Conservation (phyloP, 37 sponge, comb jelly and placozoan genomes). For the Oopsacas minuta region DNA sequence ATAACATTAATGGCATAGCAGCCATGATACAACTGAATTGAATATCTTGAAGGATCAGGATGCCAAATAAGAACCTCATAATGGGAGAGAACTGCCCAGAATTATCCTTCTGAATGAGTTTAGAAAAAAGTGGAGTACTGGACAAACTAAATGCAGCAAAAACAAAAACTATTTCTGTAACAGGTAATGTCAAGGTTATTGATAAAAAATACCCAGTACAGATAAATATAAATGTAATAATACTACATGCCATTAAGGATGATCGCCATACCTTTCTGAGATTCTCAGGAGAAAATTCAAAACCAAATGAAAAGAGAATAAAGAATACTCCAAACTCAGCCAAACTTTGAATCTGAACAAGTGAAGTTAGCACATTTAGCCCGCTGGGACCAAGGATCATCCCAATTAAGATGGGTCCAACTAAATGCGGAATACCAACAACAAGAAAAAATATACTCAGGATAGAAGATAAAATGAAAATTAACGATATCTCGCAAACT, state of each 20-base stretch:
- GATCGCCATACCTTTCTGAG: conserved; percentile 46
- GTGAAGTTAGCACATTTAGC: conserved; percentile 32
- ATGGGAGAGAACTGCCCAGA: background rate
- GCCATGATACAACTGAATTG: conserved; percentile 7
- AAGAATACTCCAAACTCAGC: conserved; percentile 89
- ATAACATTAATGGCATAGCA: background rate
- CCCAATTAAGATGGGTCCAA: conserved; percentile 73
- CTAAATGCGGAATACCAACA: conserved; percentile 50
- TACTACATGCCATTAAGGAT: background rate
- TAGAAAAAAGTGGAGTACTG: conserved; percentile 54
- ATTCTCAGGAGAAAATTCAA: conserved; percentile 77
- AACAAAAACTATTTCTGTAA: conserved; percentile 37
- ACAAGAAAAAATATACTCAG: conserved; percentile 34
- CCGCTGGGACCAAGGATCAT: conserved; percentile 81
- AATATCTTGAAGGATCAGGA: background rate
- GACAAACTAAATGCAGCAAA: conserved; percentile 69
- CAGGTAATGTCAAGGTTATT: background rate
- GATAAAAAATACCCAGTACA: background rate
- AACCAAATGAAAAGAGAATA: conserved; percentile 63
- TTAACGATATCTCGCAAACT: conserved; percentile 48
- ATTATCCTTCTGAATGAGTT: background rate
- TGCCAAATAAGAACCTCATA: background rate
- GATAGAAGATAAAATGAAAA: conserved; percentile 44
- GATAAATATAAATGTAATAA: background rate
- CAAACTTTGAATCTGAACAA: conserved; percentile 69